Evolutionary conservation across 2,888 invertebrate genomes (phyloP), one percentile per base, ranked within the genome.

Genomic region (Barypeithes pellucidus): DNA sequence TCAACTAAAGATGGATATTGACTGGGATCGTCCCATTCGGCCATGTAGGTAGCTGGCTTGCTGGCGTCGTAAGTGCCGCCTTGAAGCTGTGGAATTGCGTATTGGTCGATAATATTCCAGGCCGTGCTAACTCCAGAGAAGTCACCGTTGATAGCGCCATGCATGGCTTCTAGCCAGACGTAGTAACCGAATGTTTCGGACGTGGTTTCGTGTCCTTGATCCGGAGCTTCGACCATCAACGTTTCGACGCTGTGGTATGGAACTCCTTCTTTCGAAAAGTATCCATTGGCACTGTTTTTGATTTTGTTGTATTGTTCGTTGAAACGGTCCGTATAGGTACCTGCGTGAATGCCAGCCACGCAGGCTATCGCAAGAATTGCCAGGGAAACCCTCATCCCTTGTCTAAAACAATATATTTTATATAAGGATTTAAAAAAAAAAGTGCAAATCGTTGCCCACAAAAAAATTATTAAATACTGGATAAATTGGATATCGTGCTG

Each of bases 231-330:
- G 2, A 79, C 78, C 20, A 80, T 77, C 43, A 80, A 60, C 8
- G 80, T 80, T 75, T 80, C 80, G 7, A 77, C 75, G n/a, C 77
- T 57, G 59, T 80, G 80, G 65, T 79, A 80, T 8, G 80, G 80
- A 18, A 80, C 74, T 36, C 78, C 78, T 60, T 76, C 66, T 11
- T 67, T 68, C n/a, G 77, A 79, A 41, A 73, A 73, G 65, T 76
- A 76, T 57, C 73, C 75, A 43, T 71, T 70, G 24, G 18, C 33
- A 14, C 61, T 18, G 47, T 65, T 68, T 18, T 71, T 47, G 54
- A 67, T 67, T 50, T 62, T 67, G 50, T 68, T 60, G 45, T 71
- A 71, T 29, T 71, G 71, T 57, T 65, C 65, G 41, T 39, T 16
- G 20, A 71, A 71, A 2, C 65, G 45, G 18, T 71, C 59, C 4